Conservation (phyloP, 1,140 invertebrate species). For the Zaprionus davidi region DNA sequence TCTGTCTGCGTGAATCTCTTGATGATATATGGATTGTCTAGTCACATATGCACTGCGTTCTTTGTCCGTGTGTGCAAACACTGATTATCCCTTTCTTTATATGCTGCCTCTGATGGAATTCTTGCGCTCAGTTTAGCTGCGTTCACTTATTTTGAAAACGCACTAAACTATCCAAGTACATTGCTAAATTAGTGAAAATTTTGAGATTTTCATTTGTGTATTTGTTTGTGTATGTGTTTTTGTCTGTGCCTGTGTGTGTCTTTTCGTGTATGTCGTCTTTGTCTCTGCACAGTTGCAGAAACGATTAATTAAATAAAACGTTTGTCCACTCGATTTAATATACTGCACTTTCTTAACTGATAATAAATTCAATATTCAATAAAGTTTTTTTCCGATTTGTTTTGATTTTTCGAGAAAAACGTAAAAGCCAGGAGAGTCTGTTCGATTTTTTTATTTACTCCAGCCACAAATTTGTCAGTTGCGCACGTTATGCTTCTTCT, state of each 20-base stretch:
- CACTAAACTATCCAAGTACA: slow-evolving; percentile 11
- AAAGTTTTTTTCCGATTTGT: neutral
- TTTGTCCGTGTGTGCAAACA: slow-evolving; percentile 44
- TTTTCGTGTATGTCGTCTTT: slow-evolving; percentile 39
- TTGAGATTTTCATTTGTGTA: slow-evolving; percentile 47
- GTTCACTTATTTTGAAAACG: neutral
- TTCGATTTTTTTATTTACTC: slow-evolving; percentile 68
- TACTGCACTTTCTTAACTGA: neutral
- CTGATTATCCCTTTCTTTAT: neutral
- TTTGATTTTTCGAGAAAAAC: slow-evolving; percentile 36
- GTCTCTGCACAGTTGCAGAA: slow-evolving; percentile 40
- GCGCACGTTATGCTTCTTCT: slow-evolving; percentile 62
- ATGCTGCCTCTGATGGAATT: slow-evolving; percentile 1
- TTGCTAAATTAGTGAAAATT: slow-evolving; percentile 47
- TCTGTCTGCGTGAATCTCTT: slow-evolving; percentile 31
- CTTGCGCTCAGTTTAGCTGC: neutral
- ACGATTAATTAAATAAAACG: slow-evolving; percentile 26
- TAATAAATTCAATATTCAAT: slow-evolving; percentile 3
- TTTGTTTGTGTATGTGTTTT: slow-evolving; percentile 13
- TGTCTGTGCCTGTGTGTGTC: slow-evolving; percentile 32
- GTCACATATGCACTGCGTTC: slow-evolving; percentile 27
- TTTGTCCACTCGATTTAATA: slow-evolving; percentile 1
- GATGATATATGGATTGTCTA: slow-evolving; percentile 27
- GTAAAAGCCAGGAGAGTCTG: slow-evolving; percentile 24
- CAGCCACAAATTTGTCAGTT: slow-evolving; percentile 47